A percentile compares a stretch with the other conserved stretches of the same genome.
Evolutionary conservation across 23 tunicate species (phyloP).

Genomic region (Halocynthia roretzi): DNA sequence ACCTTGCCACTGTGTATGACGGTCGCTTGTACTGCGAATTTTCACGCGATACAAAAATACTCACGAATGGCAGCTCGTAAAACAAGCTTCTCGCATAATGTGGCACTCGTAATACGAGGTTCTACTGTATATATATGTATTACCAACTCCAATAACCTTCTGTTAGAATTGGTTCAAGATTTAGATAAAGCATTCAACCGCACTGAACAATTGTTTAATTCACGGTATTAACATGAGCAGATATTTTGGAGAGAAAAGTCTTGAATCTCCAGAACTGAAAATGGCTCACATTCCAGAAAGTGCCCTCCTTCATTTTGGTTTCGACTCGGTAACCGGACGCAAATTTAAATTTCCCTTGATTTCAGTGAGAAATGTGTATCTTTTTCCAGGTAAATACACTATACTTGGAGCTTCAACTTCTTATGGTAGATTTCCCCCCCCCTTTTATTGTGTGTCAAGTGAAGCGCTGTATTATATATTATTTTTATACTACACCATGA

Average conservation of each 20-base stretch:
- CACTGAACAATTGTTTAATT: no score
- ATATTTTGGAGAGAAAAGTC: conserved; percentile 56
- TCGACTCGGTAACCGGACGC: conserved; percentile 48
- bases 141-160: no score
- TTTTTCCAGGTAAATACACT: conserved; percentile 64
- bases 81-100: not conserved
- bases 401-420: not conserved
- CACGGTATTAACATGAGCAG: conserved; percentile 12
- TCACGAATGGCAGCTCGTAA: no score
- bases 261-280: conserved; percentile 89
- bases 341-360: conserved; percentile 70
- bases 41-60: no score
- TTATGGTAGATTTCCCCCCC: not conserved
- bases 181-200: no score
- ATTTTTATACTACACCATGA: no score
- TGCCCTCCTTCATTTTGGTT: conserved; percentile 58
- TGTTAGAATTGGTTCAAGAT: no score
- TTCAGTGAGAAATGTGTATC: conserved; percentile 66
- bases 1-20: no score
- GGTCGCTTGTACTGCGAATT: no score
- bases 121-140: not conserved
- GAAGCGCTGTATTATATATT: not conserved
- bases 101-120: not conserved
- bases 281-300: conserved; percentile 75
- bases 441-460: not conserved